phyloP scores from a whole-genome alignment of 1,140 invertebrate species.

The Drosophila bifasciata region DNA sequence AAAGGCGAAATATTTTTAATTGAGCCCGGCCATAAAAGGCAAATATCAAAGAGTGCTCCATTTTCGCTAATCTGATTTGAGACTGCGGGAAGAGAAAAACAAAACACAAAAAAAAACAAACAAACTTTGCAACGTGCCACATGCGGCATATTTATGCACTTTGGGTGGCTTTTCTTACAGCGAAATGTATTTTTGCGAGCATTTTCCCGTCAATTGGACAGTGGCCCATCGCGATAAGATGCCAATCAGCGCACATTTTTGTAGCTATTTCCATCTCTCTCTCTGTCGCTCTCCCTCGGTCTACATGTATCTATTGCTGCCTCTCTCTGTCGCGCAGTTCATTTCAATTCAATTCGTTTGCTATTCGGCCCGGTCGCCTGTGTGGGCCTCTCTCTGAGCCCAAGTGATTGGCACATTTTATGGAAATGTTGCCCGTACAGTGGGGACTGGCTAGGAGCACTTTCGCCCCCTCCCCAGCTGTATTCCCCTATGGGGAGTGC shows the following conservation, averaged over 20 bases:
- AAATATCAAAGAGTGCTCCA: slow-evolving; percentile 73
- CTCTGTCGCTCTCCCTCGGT: slow-evolving; percentile 11
- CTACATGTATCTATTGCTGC: slow-evolving; percentile 11
- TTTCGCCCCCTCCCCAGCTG: no score
- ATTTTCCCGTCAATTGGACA: slow-evolving; percentile 81
- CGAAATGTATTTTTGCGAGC: slow-evolving; percentile 78
- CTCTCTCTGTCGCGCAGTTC: slow-evolving; percentile 55
- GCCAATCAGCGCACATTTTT: slow-evolving; percentile 79
- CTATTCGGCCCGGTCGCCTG: slow-evolving; percentile 64
- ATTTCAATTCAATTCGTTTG: slow-evolving; percentile 83
- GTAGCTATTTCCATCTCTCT: slow-evolving; percentile 37
- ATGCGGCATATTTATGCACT: slow-evolving; percentile 38
- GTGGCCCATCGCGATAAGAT: slow-evolving; percentile 83
- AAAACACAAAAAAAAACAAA: slow-evolving; percentile 41
- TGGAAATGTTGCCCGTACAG: slow-evolving; percentile 68
- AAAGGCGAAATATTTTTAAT: slow-evolving; percentile 72
- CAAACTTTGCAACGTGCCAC: slow-evolving; percentile 50
- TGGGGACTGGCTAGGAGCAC: slow-evolving; percentile 5
- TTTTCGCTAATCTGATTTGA: slow-evolving; percentile 70
- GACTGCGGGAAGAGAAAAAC: no score
- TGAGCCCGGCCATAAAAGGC: slow-evolving; percentile 64
- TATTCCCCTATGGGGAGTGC: background rate
- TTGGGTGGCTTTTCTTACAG: slow-evolving; percentile 69
- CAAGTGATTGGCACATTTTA: slow-evolving; percentile 78
- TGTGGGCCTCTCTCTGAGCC: slow-evolving; percentile 53